Base-by-base conservation (phyloP, 2,888 invertebrate genomes). In the Junonia oenone region DNA sequence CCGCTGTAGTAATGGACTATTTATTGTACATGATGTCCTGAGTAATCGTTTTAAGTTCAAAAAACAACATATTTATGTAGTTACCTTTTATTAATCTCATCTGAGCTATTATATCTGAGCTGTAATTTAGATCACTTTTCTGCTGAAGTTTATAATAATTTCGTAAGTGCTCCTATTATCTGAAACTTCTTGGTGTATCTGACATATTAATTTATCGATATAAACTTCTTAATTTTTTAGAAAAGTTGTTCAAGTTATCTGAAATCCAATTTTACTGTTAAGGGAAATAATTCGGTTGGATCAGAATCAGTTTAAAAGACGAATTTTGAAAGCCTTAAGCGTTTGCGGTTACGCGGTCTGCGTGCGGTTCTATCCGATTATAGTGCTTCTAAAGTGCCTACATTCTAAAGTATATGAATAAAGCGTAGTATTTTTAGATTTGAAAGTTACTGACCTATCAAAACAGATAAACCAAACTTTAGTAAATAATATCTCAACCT, bases 241-340 rank as follows among this genome's bases (percentile, higher is more conserved):
- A 19, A 56, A 51, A 51, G 37, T 38, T 38, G 6, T 51, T 27
- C 31, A 27, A 51, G 22, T 22, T n/a, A 26, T 43, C 26, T 26
- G n/a, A 37, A 51, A 55, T 46, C 45, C 15, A 50, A 55, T 56
- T 56, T 33, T 22, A n/a, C 37, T 26, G 11, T 47, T 47, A 38
- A 56, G 47, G 47, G 43, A 51, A 56, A 43, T 57, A 38, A 52
- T 57, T 55, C 45, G 43, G 15, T 9, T 19, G 55, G 43, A 55
- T 58, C 29, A 45, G 45, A 15, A 27, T 38, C 33, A 51, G 35
- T 48, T 55, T 51, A 50, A 37, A 47, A 46, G 50, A 46, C n/a
- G 26, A 47, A 43, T 55, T 46, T 51, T 47, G 40, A 51, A 17
- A 8, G 54, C 43, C 29, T 26, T 46, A 51, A 54, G 51, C 31